phyloP scores from a whole-genome alignment of 2,797 vertebrate genomes.

The Pantherophis vulpinus region DNA sequence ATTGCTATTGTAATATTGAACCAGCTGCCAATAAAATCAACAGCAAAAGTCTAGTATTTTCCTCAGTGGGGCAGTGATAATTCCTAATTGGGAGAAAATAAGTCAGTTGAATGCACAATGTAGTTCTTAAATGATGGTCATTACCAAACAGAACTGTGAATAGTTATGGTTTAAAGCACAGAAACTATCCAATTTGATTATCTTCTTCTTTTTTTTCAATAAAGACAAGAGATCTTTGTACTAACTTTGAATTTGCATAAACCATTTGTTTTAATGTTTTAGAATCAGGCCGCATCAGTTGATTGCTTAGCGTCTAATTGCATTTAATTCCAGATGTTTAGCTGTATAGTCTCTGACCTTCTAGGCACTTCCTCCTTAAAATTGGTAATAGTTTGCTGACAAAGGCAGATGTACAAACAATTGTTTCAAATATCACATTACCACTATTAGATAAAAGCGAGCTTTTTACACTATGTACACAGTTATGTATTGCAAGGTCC shows the following conservation, averaged over 20 bases:
- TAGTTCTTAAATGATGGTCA: neutral
- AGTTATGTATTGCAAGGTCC: neutral
- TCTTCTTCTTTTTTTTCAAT: neutral
- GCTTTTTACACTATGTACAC: neutral
- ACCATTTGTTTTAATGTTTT: slow-evolving; percentile 6
- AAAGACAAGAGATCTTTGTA: neutral
- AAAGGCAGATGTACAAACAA: slow-evolving; percentile 4
- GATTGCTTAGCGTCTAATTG: neutral
- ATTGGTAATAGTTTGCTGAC: slow-evolving; percentile 9
- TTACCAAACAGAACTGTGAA: neutral
- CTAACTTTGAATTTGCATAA: slow-evolving; percentile 1
- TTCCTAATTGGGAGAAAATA: neutral
- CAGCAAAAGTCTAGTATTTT: slow-evolving; percentile 1
- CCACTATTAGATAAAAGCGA: neutral
- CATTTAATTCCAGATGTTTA: slow-evolving; percentile 18
- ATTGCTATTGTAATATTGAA: neutral
- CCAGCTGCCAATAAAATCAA: slow-evolving; percentile 6
- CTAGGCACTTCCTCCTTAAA: neutral
- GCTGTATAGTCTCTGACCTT: neutral
- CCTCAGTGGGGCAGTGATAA: neutral
- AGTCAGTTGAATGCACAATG: neutral
- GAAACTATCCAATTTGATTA: neutral
- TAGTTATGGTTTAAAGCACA: slow-evolving; percentile 2
- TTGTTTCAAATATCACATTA: neutral
- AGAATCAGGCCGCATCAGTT: neutral